Base-by-base conservation (phyloP, 2,113 vertebrate species). In the Gymnorhina tibicen region DNA sequence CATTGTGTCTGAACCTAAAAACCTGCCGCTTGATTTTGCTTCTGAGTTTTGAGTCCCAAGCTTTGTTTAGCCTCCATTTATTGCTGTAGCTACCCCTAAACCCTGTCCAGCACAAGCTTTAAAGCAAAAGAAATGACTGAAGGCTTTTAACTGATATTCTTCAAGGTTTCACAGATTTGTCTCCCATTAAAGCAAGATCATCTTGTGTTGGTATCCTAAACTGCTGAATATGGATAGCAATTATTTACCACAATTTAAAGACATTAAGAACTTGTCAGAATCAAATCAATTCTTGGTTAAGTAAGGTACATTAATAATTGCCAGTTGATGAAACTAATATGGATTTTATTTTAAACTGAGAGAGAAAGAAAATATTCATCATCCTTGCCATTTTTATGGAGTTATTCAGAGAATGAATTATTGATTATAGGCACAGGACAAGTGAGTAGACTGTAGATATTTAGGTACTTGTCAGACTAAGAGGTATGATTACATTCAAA, bases 271-370 rank as follows among this genome's bases (percentile, higher is more conserved):
- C 64, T 85, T 94, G 73, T 96, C 87, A 95, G 95, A 97, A 96
- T 92, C 82, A 91, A 96, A 96, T 97, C 89, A 94, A 93, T 75
- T 90, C 46, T 91, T 96, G 80, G 91, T 97, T 97, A 97, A 97
- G 87, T 83, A 90, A 94, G 82, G 68, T 76, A 69, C 55, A 87
- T 92, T 85, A 85, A 74, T 95, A 93, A 97, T 94, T 96, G 84
- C 62, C 68, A 85, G 79, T 56, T 96, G 94, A 96, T 94, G 94
- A 97, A 96, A 96, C 69, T 94, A 79, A 92, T 95, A 95, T 91
- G 53, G 94, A 97, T 98, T 98, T 97, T 94, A 96, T 96, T 96
- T 98, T 91, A 95, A 96, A 97, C 83, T 41, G 53, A 63, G 55
- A 69, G 44, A 93, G 85, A 91, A 93, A 85, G 83, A 91, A 90